Evolutionary conservation across 2,113 vertebrate species (phyloP), one percentile per base, ranked within the genome.

Genomic region (Oreotragus oreotragus): DNA sequence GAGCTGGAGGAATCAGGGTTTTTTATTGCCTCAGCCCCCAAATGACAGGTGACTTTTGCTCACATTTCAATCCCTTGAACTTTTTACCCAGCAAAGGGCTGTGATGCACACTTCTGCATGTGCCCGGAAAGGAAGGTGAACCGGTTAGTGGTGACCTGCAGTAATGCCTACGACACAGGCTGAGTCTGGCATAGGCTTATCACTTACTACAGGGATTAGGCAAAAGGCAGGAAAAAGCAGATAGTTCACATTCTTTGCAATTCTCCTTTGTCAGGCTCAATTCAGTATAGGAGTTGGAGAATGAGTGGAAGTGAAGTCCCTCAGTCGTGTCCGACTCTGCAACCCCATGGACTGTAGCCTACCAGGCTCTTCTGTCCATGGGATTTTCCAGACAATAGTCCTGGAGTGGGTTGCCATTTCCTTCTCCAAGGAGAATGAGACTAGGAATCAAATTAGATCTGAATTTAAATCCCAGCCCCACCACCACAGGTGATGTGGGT

Each of bases 111-210:
- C 1, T 73, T 15, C 30, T 73, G 25, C 12, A 27, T 5, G 25
- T 76, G 36, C 27, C 27, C 27, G 2, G 21, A 62, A 64, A 36
- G 28, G 10, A 55, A 64, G 5, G 36, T n/a, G 36, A 47, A 23
- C 55, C 8, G 15, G 15, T 4, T 39, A 27, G 3, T 25, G 7
- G 4, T 14, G 33, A 45, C 33, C 28, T n/a, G 49, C 23, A 13
- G 6, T 4, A 27, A 53, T 2, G 23, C 14, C 60, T 25, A 2
- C 8, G 10, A 7, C 15, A 66, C 8, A 19, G 1, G 3, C 28
- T 86, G 28, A 80, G 8, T 11, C 53, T 25, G 51, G 30, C 80
- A 81, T 0, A 0, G 11, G 27, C 5, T 16, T 33, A 27, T 64
- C n/a, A 47, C 17, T 66, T 66, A 7, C n/a, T 88, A 49, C 43